phyloP scores from a whole-genome alignment of 2,888 invertebrate genomes.

The Diogma glabrata region DNA sequence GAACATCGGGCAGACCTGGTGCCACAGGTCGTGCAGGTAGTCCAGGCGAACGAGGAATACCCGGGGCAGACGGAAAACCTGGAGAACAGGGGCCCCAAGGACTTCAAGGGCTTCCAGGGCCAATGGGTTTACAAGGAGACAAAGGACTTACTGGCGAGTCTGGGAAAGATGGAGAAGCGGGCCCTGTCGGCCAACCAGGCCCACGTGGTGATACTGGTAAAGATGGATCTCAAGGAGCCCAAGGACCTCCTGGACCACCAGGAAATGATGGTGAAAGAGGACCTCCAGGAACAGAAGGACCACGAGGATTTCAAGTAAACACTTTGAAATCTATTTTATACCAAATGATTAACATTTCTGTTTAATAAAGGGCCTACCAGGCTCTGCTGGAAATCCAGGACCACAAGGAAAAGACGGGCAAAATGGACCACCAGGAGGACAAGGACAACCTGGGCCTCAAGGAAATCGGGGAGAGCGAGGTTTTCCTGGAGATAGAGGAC shows the following conservation, averaged over 20 bases:
- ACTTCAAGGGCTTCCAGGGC: constrained; percentile 66
- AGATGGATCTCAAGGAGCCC: constrained; percentile 62
- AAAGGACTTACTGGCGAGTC: constrained; percentile 56
- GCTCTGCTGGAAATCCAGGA: constrained; percentile 59
- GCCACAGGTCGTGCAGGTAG: constrained; percentile 56
- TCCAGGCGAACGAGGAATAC: constrained; percentile 59
- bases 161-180: constrained; percentile 63
- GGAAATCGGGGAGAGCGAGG: constrained; percentile 57
- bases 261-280: constrained; percentile 68
- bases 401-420: constrained; percentile 72
- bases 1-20: constrained; percentile 57
- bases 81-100: constrained; percentile 75
- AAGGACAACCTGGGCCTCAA: constrained; percentile 46
- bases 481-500: constrained; percentile 64
- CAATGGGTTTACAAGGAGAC: constrained; percentile 55
- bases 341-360: neutral
- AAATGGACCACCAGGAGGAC: constrained; percentile 54
- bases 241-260: constrained; percentile 58
- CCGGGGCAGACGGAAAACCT: constrained; percentile 74
- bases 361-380: constrained; percentile 52
- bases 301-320: constrained; percentile 66
- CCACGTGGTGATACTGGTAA: constrained; percentile 69
- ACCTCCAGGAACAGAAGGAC: constrained; percentile 61
- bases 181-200: constrained; percentile 61
- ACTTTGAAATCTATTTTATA: neutral